Base-by-base conservation (phyloP, 2,797 vertebrate genomes). In the Phoxinus dragarum region DNA sequence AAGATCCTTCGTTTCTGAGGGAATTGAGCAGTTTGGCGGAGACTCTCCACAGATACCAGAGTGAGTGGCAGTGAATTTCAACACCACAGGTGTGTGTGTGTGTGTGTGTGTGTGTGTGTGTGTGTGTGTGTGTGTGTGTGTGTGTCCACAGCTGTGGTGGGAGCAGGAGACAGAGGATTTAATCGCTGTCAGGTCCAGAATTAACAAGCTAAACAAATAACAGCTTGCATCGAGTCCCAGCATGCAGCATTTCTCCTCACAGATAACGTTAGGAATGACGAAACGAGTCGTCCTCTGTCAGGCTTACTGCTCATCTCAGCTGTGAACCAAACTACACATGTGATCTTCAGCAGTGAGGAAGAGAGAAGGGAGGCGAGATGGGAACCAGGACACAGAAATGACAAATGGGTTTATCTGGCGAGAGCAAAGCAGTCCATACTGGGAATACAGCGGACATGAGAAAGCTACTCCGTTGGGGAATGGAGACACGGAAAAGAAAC, bases 201-300 rank as follows among this genome's bases (percentile, higher is more conserved):
- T 90, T 89, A 90, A 87, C 87, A 87, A 86, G 85, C 84, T 88
- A 89, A 91, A 90, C 87, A 89, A 91, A 90, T 86, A 90, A 91
- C 87, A 91, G 87, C 88, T 88, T 89, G 87, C 56, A 49, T 47
- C 17, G 77, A 77, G 87, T 74, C 81, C 49, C 79, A 78, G 66
- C 83, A 73, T 64, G 75, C 59, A 69, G 74, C n/a, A 34, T 44
- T 61, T 47, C 42, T 59, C 49, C 44, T 49, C 68, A 44, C 52
- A 44, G 71, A 73, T 36, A 16, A 44, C 17, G 23, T 42, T 69
- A 68, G 16, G n/a, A 79, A 49, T 47, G 19, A 31, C 0, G 27
- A 23, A 80, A 36, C 10, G 14, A 54, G 74, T 72, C 21, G 47
- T 54, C 36, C 67, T 34, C 17, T 6, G 40, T 36, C 49, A 54